Base-by-base conservation (phyloP, 2,888 invertebrate species). In the Nezara viridula region DNA sequence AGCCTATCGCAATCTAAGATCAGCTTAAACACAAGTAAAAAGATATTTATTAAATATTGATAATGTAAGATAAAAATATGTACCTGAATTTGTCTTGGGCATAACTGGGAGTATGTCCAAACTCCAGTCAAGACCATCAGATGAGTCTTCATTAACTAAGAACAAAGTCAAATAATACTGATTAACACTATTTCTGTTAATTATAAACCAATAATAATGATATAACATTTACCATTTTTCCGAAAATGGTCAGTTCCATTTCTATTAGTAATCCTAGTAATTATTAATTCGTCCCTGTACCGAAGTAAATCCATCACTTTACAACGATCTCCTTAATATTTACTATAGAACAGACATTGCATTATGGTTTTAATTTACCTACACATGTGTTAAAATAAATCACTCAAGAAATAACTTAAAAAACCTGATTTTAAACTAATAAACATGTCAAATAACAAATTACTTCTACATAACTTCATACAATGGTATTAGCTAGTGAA, bases 261-360 rank as follows among this genome's bases (percentile, higher is more conserved):
- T 88, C 49, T 66, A 32, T 88, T 40, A 37, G 88, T 44, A n/a
- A 88, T 88, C 55, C 85, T 81, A 24, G 88, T 88, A 81, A 88
- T 85, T 21, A 88, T 85, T 50, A 88, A 85, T 88, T 88, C 88
- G 37, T 88, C 88, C 32, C 88, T 77, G 49, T 52, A 88, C 49
- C 88, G 47, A 49, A 88, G 85, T 85, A 88, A 85, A 88, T 88
- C 88, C 88, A 88, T 88, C 88, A 88, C 50, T 77, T 73, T 73
- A 16, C 66, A 73, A 73, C 66, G 6, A 73, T 73, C 19, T 37
- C 32, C 37, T 44, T 27, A 6, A 27, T 66, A 73, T 88, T 88
- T 88, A 73, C 66, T 73, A 32, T 73, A 60, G 16, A 47, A 27
- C 24, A 47, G 27, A 27, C 73, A 88, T 88, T 73, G 19, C 27